phyloP scores from a whole-genome alignment of 2,113 vertebrate genomes.

The Sander lucioperca region DNA sequence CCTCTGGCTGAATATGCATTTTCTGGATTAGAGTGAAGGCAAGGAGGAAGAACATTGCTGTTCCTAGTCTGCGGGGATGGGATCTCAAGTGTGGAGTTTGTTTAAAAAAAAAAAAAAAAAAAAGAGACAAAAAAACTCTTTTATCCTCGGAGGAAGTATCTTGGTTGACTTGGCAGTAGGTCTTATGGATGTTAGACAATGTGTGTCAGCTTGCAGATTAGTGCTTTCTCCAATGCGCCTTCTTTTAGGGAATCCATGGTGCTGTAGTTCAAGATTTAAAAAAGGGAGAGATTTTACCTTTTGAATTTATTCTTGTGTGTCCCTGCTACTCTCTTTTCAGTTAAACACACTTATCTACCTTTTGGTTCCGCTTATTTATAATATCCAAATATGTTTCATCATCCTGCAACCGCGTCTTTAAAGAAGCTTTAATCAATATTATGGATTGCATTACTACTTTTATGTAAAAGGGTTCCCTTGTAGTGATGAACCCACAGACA shows the following conservation, averaged over 20 bases:
- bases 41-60: constrained; percentile 33
- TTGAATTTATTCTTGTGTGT: constrained; percentile 11
- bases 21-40: constrained; percentile 67
- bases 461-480: not conserved
- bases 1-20: constrained; percentile 73
- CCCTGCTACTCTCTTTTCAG: not conserved
- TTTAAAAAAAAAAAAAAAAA: not conserved
- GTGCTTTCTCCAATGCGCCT: constrained; percentile 20
- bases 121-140: constrained; percentile 32
- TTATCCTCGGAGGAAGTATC: constrained; percentile 57
- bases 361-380: not conserved
- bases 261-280: constrained; percentile 37
- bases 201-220: constrained; percentile 65
- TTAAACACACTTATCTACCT: not conserved
- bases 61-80: constrained; percentile 44
- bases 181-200: constrained; percentile 58
- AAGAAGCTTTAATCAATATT: not conserved
- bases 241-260: constrained; percentile 44
- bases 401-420: not conserved
- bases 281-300: constrained; percentile 25
- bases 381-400: not conserved
- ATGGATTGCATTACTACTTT: not conserved
- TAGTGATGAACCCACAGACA: not conserved
- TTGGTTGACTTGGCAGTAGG: constrained; percentile 62
- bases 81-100: constrained; percentile 55